Evolutionary conservation across 92 coral and sea anemone genomes (phyloP), one percentile per base, ranked within the genome.

Genomic region (Bergia puertoricense): DNA sequence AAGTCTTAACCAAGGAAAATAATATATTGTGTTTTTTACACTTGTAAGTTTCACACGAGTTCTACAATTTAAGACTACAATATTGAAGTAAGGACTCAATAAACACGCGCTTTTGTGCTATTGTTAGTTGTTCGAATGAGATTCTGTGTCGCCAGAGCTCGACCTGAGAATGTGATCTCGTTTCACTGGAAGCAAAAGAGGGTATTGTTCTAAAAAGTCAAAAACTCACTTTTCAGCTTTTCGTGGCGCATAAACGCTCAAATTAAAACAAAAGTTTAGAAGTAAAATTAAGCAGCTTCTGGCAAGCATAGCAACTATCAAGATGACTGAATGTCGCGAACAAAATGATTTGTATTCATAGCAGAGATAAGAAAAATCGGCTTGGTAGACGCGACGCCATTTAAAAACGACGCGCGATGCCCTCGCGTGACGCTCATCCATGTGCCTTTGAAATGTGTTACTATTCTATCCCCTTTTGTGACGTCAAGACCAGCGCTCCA

Each of bases 401-500:
- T 84, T 72, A 84, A 84, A 82, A 84, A 71, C 79, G 87, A 84
- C 87, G 87, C 87, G 87, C 87, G 87, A 71, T 84, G 79, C 39
- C 56, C 87, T 84, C 87, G 87, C 87, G 87, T 84, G 87, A 84
- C 87, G 87, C 87, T 72, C 79, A 69, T 73, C 43, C 87, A 84
- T 84, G 87, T 84, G 87, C 79, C 87, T 84, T 84, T 84, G 90
- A 89, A 91, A 91, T 89, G 93, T 91, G 93, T 91, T 93, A 91
- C 94, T 79, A 89, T 88, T 91, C 92, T 82, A 78, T 88, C 48
- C 77, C 20, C 38, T 56, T 69, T 92, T 92, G 94, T 95, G 98
- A 95, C 96, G 96, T 93, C 92, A 90, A 6, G 67, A 3, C 4
- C 81, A 69, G 75, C 85, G 89, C 90, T 89, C 98, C 96, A 95